Conservation (phyloP, 2,888 invertebrate species). For the Meta bourneti region DNA sequence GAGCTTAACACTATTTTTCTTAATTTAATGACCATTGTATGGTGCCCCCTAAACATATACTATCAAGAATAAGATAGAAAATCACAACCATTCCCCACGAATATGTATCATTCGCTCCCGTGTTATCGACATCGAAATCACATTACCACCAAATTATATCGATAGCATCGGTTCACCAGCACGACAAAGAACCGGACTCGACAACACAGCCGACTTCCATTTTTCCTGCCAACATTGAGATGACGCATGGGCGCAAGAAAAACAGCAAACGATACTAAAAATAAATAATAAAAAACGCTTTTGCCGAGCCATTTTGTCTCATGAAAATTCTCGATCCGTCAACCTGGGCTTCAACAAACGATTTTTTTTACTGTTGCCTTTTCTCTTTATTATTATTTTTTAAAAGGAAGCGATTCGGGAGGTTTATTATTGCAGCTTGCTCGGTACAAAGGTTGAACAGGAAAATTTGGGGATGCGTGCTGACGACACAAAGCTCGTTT, state of each 20-base stretch:
- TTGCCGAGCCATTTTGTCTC: conserved; percentile 42
- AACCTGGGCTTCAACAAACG: conserved; percentile 33
- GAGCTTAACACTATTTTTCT: too few species aligned
- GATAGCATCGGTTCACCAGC: conserved; percentile 44
- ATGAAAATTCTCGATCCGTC: conserved; percentile 58
- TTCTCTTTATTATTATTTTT: not conserved
- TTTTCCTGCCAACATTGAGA: conserved; percentile 19
- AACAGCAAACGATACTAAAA: not conserved
- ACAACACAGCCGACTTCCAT: not conserved
- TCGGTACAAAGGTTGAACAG: conserved; percentile 18
- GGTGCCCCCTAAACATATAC: too few species aligned
- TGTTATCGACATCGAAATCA: conserved; percentile 54
- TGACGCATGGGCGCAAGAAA: conserved; percentile 17
- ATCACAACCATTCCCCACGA: not conserved
- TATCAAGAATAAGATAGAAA: not conserved
- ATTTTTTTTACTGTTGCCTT: conserved; percentile 18
- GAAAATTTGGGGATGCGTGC: conserved; percentile 6
- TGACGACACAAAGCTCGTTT: not conserved
- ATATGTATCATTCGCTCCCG: conserved; percentile 23
- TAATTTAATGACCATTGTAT: too few species aligned
- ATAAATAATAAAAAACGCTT: conserved; percentile 20
- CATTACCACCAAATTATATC: conserved; percentile 56
- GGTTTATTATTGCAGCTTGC: conserved; percentile 52
- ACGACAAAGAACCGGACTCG: not conserved
- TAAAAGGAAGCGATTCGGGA: conserved; percentile 39